Base-by-base conservation (phyloP, 2,797 vertebrate genomes). In the Myotis findleyi region DNA sequence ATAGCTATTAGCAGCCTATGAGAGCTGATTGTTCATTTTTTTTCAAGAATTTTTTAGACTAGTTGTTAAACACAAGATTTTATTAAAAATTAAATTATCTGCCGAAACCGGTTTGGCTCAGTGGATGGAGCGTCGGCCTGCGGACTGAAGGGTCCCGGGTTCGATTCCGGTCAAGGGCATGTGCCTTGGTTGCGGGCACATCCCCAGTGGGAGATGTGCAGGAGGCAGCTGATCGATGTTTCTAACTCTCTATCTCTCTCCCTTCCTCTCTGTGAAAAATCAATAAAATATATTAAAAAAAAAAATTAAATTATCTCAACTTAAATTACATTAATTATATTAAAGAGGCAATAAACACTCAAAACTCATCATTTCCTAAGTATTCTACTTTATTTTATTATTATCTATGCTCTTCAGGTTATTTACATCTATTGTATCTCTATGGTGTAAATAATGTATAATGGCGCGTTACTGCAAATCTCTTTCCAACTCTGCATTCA, bases 271-370 rank as follows among this genome's bases (percentile, higher is more conserved):
- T n/a, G n/a, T n/a, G n/a, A n/a, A n/a, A n/a, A n/a, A n/a, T n/a
- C n/a, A n/a, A n/a, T n/a, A n/a, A n/a, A n/a, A n/a, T n/a, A n/a
- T n/a, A n/a, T n/a, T n/a, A n/a, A n/a, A n/a, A n/a, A n/a, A n/a
- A 81, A 89, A 89, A 76, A 6, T 3, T 20, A 51, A 87, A 27
- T 72, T 75, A 44, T 55, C 11, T 73, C 27, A 64, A 73, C 41
- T 91, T 90, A 64, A 93, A 83, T 93, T 71, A 87, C 81, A 83
- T 93, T 77, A 79, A 41, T 59, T 87, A 25, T 30, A 93, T 80
- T 57, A 75, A 95, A 91, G 36, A 81, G 51, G 30, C 71, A 91
- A 38, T 27, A 90, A 64, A 44, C 27, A 92, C 8, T 82, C 27
- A 76, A 87, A 84, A 91, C 18, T 80, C 27, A 73, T 64, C 16